phyloP scores from a whole-genome alignment of 2,113 vertebrate genomes.

The Podarcis raffonei region DNA sequence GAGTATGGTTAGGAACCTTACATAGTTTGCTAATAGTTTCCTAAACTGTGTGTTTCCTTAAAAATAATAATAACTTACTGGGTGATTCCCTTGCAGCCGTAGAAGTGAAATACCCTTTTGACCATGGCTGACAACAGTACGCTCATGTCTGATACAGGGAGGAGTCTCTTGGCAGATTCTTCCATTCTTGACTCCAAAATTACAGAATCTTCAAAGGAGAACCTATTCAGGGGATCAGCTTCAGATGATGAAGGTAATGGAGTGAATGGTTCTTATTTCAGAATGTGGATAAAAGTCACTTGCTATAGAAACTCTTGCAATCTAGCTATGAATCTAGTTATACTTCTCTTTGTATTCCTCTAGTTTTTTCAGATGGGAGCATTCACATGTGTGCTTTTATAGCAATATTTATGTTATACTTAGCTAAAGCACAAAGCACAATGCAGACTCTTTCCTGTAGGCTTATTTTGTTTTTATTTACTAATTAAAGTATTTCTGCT shows the following conservation, averaged over 20 bases:
- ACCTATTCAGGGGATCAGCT: slow-evolving; percentile 71
- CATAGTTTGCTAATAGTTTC: background rate
- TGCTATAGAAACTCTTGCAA: background rate
- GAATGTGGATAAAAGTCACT: background rate
- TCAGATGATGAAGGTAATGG: slow-evolving; percentile 83
- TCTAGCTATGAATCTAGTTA: background rate
- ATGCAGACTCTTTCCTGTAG: background rate
- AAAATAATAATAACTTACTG: background rate
- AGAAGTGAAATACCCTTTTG: slow-evolving; percentile 23
- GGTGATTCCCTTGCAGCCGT: slow-evolving; percentile 41
- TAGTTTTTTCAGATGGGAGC: background rate
- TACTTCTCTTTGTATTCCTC: background rate
- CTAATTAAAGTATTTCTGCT: background rate
- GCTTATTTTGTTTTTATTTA: background rate
- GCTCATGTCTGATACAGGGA: slow-evolving; percentile 76
- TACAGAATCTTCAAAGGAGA: slow-evolving; percentile 87
- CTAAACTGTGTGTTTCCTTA: slow-evolving; percentile 3
- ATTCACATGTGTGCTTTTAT: background rate
- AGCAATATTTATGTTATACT: background rate
- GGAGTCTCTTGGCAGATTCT: slow-evolving; percentile 87
- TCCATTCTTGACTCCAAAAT: slow-evolving; percentile 90
- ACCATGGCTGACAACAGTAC: slow-evolving; percentile 89
- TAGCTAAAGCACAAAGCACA: background rate
- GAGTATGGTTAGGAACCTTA: background rate
- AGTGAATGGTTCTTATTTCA: background rate